These are phyloP conservation scores for Coturnix japonica DNA, from an alignment of 2,113 vertebrate genomes.

Conservation along the genomic window DNA sequence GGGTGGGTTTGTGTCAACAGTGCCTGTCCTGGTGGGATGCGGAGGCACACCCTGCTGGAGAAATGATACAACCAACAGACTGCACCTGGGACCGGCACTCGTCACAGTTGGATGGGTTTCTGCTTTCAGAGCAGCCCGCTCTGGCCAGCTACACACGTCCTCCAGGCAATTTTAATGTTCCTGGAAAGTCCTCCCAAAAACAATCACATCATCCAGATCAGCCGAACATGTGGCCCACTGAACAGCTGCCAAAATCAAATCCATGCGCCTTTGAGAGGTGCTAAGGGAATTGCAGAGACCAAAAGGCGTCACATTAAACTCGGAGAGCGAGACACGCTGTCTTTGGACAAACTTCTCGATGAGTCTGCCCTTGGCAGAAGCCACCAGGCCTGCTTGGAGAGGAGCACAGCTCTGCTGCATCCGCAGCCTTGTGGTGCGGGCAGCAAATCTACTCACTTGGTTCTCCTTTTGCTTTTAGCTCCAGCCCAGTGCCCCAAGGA, in stretches of 20 bases:
- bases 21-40: conserved; percentile 29
- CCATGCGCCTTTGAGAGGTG: conserved; percentile 63
- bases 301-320: conserved; percentile 69
- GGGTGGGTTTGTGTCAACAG: background rate
- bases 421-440: background rate
- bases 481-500: background rate
- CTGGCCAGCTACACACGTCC: conserved; percentile 67
- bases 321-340: conserved; percentile 10
- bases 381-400: background rate
- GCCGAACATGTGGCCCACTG: conserved; percentile 68
- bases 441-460: background rate
- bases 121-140: conserved; percentile 67
- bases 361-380: conserved; percentile 66
- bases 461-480: conserved; percentile 10
- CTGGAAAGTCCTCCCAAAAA: conserved; percentile 76
- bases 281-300: conserved; percentile 72
- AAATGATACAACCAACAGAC: background rate
- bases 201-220: conserved; percentile 77
- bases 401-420: background rate
- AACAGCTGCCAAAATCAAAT: conserved; percentile 75
- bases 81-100: conserved; percentile 54
- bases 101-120: conserved; percentile 63
- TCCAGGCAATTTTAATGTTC: conserved; percentile 74
- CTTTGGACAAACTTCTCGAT: conserved; percentile 61
- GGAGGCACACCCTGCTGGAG: conserved; percentile 54